These are phyloP conservation scores for Meloidogyne exigua DNA, from an alignment of 1,140 invertebrate species.

Conservation along the genomic window DNA sequence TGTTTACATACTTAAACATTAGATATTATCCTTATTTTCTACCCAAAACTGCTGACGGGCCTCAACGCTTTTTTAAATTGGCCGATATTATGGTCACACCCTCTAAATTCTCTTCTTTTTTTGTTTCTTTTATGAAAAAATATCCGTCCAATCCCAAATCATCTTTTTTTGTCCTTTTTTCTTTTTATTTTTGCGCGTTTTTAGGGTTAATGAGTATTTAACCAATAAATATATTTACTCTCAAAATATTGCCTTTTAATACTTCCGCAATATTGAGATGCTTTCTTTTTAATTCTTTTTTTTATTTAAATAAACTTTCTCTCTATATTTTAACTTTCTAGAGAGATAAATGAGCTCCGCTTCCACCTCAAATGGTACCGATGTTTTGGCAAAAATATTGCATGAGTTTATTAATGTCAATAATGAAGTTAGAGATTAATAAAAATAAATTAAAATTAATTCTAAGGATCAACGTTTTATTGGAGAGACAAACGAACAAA, in stretches of 20 bases:
- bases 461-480: not conserved
- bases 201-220: not conserved
- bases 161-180: not conserved
- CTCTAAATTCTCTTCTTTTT: too few relatives aligned
- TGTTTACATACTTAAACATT: slow-evolving; percentile 5
- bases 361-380: not conserved
- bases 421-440: not conserved
- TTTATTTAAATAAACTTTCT: not conserved
- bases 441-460: too few relatives aligned
- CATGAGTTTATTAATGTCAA: not conserved
- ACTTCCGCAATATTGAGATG: not conserved
- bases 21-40: not conserved
- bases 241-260: not conserved
- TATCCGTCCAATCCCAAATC: not conserved
- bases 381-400: not conserved
- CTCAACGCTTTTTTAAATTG: not conserved
- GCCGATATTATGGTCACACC: slow-evolving; percentile 1
- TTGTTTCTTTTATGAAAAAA: not conserved
- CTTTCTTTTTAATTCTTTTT: not conserved
- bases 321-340: too few relatives aligned
- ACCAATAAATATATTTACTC: not conserved
- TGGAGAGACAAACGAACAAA: not conserved
- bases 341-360: not conserved
- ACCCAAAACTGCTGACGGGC: slow-evolving; percentile 3
- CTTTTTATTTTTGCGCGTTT: not conserved